A percentile compares a stretch with the other conserved stretches of the same genome.
Evolutionary conservation across 2,797 vertebrate species (phyloP).

Genomic region (Vultur gryphus): DNA sequence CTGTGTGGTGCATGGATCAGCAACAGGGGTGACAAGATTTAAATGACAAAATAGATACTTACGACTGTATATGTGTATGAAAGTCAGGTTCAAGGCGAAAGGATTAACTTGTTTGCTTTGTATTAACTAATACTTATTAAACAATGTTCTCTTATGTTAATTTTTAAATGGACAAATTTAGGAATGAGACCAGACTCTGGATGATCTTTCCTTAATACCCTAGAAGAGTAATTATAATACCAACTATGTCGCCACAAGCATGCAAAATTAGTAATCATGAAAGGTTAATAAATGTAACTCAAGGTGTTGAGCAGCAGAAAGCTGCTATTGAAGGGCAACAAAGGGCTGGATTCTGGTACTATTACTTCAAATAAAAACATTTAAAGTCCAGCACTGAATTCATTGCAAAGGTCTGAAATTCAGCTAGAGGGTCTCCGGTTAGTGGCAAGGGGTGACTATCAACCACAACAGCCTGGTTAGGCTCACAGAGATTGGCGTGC

Average conservation of each 20-base stretch:
- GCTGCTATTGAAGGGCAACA: not conserved
- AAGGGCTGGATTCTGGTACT: not conserved
- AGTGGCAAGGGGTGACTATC: not conserved
- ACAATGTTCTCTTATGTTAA: not conserved
- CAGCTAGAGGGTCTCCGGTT: not conserved
- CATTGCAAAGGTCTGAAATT: not conserved
- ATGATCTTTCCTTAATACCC: not conserved
- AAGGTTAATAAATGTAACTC: not conserved
- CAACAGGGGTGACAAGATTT: not conserved
- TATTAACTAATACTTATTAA: not conserved
- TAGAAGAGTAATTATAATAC: not conserved
- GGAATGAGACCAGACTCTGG: not conserved
- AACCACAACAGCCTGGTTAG: not conserved
- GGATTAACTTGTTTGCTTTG: not conserved
- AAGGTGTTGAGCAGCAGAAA: not conserved
- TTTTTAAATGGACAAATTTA: not conserved
- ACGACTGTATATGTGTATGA: not conserved
- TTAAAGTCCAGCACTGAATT: not conserved
- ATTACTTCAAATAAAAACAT: not conserved
- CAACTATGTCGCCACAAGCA: not conserved
- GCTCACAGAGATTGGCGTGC: not conserved
- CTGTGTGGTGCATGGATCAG: not conserved
- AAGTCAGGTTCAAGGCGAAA: not conserved
- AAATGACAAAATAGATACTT: not conserved
- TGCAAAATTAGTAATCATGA: not conserved